Evolutionary conservation across 2,888 invertebrate genomes (phyloP).

Genomic region (Amphipyra tragopoginis): DNA sequence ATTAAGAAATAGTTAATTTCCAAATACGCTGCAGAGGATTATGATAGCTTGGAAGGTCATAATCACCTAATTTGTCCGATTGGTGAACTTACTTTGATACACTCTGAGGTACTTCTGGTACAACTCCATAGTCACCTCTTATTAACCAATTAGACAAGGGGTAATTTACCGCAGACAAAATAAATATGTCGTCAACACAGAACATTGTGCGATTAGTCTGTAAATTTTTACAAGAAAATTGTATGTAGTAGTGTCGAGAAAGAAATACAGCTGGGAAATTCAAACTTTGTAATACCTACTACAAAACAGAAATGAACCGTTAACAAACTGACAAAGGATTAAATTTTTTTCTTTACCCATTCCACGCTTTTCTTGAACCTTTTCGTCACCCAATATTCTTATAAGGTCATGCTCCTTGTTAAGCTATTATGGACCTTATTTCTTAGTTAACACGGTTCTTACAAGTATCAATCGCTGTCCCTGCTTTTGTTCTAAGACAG

Average conservation of each 20-base stretch:
- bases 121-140: too few species aligned
- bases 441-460: conserved; percentile 60
- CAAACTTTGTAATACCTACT: conserved; percentile 35
- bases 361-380: conserved; percentile 66
- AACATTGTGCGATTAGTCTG: background rate
- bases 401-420: conserved; percentile 66
- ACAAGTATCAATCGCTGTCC: conserved; percentile 50
- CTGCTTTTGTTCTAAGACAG: conserved; percentile 80
- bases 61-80: background rate
- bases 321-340: conserved; percentile 53
- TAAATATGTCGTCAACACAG: too few species aligned
- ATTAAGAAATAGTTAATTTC: too few species aligned
- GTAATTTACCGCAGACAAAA: too few species aligned
- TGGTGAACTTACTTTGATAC: too few species aligned
- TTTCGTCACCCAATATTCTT: conserved; percentile 77
- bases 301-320: conserved; percentile 52
- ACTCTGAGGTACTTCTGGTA: too few species aligned
- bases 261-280: conserved; percentile 33
- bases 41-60: too few species aligned
- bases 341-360: conserved; percentile 51
- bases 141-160: too few species aligned
- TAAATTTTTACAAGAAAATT: conserved; percentile 14
- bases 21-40: too few species aligned
- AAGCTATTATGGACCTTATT: conserved; percentile 68
- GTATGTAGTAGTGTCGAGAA: conserved; percentile 12